Base-by-base conservation (phyloP, 2,888 invertebrate species). In the Zaprionus bogoriensis region DNA sequence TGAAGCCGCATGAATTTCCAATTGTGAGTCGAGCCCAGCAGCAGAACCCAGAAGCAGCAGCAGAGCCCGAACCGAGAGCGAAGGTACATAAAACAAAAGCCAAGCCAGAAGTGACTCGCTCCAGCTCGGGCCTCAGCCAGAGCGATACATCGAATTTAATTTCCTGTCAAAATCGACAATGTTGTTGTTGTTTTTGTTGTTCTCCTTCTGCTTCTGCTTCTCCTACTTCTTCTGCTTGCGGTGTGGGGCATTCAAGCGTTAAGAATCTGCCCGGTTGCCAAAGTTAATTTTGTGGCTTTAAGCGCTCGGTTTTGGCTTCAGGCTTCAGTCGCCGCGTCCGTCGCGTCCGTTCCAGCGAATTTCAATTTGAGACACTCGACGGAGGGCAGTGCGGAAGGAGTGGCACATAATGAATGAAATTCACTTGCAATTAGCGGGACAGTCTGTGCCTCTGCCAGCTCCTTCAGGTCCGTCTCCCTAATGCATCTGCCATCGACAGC, bases 121-220 rank as follows among this genome's bases (percentile, higher is more conserved):
- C 10, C 41, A 28, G 17, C 14, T 25, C 32, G 32, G 38, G 27
- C 38, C 45, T 60, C 53, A 14, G 32, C 32, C 55, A 54, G 54
- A 58, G 70, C 77, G 76, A 87, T 85, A 85, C 76, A 87, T 85
- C 80, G 86, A 87, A 87, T 84, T 87, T 87, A 87, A 88, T 87
- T 87, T 87, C 88, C 88, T 88, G 87, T 87, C 88, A 80, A 88
- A 87, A 85, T 84, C 86, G 83, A 79, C 63, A 47, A 44, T 41
- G 52, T 38, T 50, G 45, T 48, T 59, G 44, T 22, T 51, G 45
- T 32, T 48, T 53, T 39, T 61, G 65, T 30, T 60, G 42, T 9
- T 67, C 2, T 42, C 36, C 10, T 27, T 14, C 7, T 36, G 30
- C 3, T 3, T 44, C 54, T 12, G 12, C 12, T 32, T n/a, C 32